Base-by-base conservation (phyloP, 2,113 vertebrate genomes). In the Jacana jacana region DNA sequence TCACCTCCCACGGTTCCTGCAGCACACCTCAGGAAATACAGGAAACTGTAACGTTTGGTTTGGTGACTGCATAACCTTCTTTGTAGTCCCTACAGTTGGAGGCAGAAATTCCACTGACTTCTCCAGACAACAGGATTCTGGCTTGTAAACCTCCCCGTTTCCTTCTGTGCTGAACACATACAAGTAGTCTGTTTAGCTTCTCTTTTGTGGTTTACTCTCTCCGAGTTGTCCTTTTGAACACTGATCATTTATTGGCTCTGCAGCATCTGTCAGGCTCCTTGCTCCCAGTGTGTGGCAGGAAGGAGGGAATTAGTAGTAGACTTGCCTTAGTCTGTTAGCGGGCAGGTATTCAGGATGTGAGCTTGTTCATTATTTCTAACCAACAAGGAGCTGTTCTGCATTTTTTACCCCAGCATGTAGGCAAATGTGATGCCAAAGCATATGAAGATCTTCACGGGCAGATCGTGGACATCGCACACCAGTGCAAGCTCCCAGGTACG, bases 381-480 rank as follows among this genome's bases (percentile, higher is more conserved):
- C 81, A 93, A 85, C 11, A 75, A 78, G 18, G 8, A 89, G 14
- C 5, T 89, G 69, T 68, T 80, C 37, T 75, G 39, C 13, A 1
- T 90, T 81, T 91, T 94, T 66, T 77, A 89, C 46, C 88, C 28
- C 95, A 99, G 99, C 98, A 81, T 91, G 49, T 81, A 14, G 95
- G 81, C 17, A 89, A 98, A 92, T 99, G 99, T 37, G 88, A 68
- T 20, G 66, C 92, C 78, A 52, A 48, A 6, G 96, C 92, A 2
- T 84, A 54, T 13, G 18, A 96, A 73, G 78, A 96, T 39, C 14
- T 4, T 69, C 37, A 79, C 0, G 16, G 6, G 3, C 35, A 35
- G 33, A 80, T 98, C 0, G 2, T 23, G 33, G 65, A 88, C 13
- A 55, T 35, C 9, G 15, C 3, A 7, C 97, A 70, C 12, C 10